phyloP scores from a whole-genome alignment of 1,140 invertebrate genomes.

The Apis mellifera region DNA sequence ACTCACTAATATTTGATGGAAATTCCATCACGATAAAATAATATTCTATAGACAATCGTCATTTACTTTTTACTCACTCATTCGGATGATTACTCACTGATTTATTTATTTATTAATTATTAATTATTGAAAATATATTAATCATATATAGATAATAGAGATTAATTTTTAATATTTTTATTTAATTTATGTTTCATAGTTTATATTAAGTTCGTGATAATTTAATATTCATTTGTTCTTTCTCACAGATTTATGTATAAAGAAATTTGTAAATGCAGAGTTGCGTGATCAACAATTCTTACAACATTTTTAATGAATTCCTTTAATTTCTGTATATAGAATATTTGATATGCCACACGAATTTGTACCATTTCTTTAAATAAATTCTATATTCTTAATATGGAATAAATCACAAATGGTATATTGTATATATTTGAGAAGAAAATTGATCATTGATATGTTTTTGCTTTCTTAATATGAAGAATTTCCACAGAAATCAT shows the following conservation, averaged over 20 bases:
- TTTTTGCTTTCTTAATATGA: too few species aligned
- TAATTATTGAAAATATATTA: not conserved
- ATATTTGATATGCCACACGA: constrained; percentile 12
- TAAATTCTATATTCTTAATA: not conserved
- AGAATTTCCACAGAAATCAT: too few species aligned
- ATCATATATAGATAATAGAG: not conserved
- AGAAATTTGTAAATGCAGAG: not conserved
- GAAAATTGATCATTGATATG: not conserved
- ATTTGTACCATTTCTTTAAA: not conserved
- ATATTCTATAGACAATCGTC: not conserved
- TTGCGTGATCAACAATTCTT: constrained; percentile 20
- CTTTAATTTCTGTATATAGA: not conserved
- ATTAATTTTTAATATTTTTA: not conserved
- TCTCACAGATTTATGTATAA: not conserved
- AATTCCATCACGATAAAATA: constrained; percentile 59
- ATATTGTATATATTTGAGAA: not conserved
- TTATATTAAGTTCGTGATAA: not conserved
- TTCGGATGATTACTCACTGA: too few species aligned
- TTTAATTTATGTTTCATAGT: not conserved
- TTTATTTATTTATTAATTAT: too few species aligned
- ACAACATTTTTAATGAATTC: constrained; percentile 1
- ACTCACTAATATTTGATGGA: constrained; percentile 57
- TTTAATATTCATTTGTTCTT: not conserved
- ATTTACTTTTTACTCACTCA: not conserved
- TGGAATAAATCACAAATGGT: not conserved